Evolutionary conservation across 2,888 invertebrate genomes (phyloP).

Genomic region (Azorinus chamasolen): DNA sequence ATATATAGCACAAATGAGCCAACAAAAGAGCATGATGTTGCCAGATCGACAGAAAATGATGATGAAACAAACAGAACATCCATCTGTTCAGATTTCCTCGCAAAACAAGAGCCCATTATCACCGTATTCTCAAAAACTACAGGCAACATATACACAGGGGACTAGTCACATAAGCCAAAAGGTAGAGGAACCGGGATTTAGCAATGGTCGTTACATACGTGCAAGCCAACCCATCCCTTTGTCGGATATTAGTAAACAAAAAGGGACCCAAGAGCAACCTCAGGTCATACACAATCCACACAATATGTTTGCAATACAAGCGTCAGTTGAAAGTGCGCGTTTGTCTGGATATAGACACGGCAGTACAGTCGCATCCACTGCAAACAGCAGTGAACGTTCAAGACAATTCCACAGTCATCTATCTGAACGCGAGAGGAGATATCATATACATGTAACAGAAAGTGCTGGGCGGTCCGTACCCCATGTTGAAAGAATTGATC

Average conservation of each 20-base stretch:
- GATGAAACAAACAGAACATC: neutral
- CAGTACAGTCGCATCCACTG: no score
- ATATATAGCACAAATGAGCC: neutral
- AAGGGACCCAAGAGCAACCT: neutral
- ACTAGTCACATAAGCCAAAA: no score
- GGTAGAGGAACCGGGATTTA: neutral
- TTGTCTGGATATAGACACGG: no score
- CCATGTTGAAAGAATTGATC: constrained; percentile 8
- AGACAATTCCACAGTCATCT: neutral
- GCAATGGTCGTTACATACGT: constrained; percentile 8
- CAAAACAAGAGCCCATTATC: no score
- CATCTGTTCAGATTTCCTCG: no score
- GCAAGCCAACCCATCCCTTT: constrained; percentile 42
- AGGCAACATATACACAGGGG: constrained; percentile 4
- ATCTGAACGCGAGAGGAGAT: constrained; percentile 8
- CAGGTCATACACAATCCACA: no score
- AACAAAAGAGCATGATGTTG: constrained; percentile 5
- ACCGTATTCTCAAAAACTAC: no score
- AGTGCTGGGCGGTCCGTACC: no score
- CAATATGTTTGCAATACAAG: no score
- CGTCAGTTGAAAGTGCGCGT: no score
- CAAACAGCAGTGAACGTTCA: no score
- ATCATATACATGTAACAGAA: constrained; percentile 3
- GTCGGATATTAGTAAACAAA: constrained; percentile 37
- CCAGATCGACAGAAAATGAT: constrained; percentile 10